Evolutionary conservation across 1,140 invertebrate species (phyloP).

Genomic region (Drosophila serrata): DNA sequence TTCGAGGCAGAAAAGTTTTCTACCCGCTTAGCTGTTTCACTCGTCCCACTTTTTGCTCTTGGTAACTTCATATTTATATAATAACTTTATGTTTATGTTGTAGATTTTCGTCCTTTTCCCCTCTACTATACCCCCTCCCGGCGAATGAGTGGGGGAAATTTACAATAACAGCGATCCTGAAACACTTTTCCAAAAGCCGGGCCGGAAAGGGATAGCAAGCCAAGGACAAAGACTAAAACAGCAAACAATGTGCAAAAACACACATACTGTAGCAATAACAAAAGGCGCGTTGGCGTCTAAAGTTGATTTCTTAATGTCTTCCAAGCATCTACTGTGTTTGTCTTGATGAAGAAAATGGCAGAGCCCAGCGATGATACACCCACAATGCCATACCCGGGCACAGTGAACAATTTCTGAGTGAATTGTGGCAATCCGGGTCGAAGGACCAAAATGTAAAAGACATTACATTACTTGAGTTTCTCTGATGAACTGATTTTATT

Average conservation of each 20-base stretch:
- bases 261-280: constrained; percentile 66
- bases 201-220: constrained; percentile 29
- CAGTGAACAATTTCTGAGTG: neutral
- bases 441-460: neutral
- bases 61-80: constrained; percentile 80
- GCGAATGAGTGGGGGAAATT: constrained; percentile 19
- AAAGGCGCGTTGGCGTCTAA: constrained; percentile 77
- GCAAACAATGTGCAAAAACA: constrained; percentile 51
- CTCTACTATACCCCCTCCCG: constrained; percentile 6
- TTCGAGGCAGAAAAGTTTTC: constrained; percentile 60
- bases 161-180: constrained; percentile 34
- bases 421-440: neutral
- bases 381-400: constrained; percentile 1
- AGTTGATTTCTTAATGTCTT: constrained; percentile 83
- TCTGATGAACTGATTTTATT: neutral
- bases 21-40: constrained; percentile 25
- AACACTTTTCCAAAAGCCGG: neutral
- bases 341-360: constrained; percentile 73
- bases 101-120: constrained; percentile 56
- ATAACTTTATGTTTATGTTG: constrained; percentile 82
- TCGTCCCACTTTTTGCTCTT: constrained; percentile 24
- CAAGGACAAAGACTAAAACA: constrained; percentile 55
- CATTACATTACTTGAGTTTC: neutral
- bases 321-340: constrained; percentile 73
- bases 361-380: constrained; percentile 51